phyloP scores from a whole-genome alignment of 2,113 vertebrate species.

The Daphoenositta chrysoptera region DNA sequence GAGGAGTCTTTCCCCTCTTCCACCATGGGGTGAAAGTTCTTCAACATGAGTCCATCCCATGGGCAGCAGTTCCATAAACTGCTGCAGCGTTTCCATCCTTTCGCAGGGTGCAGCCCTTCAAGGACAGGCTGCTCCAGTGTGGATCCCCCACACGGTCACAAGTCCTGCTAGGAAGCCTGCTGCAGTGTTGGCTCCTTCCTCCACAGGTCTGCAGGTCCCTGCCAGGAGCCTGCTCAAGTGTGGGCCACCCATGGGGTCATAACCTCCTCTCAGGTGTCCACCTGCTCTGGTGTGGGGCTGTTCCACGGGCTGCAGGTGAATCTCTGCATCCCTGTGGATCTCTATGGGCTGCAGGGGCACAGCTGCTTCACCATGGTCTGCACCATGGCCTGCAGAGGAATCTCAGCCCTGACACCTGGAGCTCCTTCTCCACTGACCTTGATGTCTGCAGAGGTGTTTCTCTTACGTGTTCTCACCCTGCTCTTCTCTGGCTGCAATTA shows the following conservation, averaged over 20 bases:
- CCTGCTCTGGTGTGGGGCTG: not conserved
- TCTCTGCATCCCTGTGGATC: not conserved
- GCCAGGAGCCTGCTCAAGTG: not conserved
- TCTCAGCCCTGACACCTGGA: too few species aligned
- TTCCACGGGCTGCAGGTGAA: not conserved
- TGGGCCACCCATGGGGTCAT: not conserved
- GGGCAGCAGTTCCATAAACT: not conserved
- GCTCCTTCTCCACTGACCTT: not conserved
- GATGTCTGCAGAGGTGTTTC: not conserved
- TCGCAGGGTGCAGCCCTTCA: not conserved
- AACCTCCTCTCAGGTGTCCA: not conserved
- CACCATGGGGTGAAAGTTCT: not conserved
- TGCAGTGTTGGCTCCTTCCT: not conserved
- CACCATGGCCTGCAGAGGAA: not conserved
- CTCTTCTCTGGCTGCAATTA: not conserved
- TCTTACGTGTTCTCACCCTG: not conserved
- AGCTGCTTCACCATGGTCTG: not conserved
- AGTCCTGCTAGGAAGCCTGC: not conserved
- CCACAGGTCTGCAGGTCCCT: not conserved
- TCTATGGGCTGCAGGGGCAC: not conserved
- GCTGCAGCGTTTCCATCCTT: not conserved
- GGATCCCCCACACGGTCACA: rapidly evolving
- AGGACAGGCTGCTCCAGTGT: not conserved
- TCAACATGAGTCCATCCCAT: not conserved
- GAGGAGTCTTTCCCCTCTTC: not conserved